Evolutionary conservation across 1,140 invertebrate genomes (phyloP).

Genomic region (Cepaea nemoralis): DNA sequence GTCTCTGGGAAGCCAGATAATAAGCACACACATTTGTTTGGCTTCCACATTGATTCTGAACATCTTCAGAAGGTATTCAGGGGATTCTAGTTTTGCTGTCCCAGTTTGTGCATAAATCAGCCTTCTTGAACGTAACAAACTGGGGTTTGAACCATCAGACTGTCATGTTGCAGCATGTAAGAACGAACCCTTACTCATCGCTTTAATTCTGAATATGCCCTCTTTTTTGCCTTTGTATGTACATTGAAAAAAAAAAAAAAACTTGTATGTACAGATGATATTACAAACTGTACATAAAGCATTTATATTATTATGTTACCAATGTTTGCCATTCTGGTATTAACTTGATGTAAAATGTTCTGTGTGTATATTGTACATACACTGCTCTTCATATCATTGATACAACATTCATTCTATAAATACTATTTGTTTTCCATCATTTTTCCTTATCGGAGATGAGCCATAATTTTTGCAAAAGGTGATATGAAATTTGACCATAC

Average conservation of each 20-base stretch:
- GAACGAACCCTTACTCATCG: no score
- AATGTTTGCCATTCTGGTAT: background rate
- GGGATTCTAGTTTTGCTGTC: no score
- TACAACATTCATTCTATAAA: background rate
- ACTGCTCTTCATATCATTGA: background rate
- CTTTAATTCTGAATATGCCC: background rate
- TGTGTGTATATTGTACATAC: background rate
- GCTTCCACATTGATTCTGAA: no score
- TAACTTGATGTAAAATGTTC: background rate
- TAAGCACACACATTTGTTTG: no score
- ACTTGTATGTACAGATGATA: background rate
- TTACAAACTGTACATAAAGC: background rate
- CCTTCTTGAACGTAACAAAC: no score
- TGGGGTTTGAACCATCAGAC: no score
- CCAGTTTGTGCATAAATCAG: no score
- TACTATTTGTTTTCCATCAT: no score
- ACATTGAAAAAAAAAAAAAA: background rate
- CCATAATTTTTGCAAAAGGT: background rate
- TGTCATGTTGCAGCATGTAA: no score
- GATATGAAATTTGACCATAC: constrained; percentile 2
- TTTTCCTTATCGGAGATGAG: background rate
- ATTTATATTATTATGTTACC: background rate
- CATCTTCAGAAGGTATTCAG: no score
- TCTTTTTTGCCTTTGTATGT: background rate
- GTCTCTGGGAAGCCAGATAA: no score